Base-by-base conservation (phyloP, 2,797 vertebrate genomes). In the Poecilia gillii region DNA sequence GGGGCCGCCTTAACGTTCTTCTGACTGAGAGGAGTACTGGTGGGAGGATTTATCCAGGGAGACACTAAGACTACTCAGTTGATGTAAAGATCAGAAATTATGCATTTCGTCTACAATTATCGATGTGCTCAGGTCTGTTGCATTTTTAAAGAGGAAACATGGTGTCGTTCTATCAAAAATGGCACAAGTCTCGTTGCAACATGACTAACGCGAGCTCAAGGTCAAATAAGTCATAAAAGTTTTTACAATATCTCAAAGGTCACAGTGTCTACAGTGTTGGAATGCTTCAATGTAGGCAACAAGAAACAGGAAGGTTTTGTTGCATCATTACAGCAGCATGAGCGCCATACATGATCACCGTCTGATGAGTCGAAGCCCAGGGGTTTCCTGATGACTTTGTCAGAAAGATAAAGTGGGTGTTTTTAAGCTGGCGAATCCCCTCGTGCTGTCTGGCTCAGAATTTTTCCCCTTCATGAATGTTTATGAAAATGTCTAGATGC, bases 1-100 rank as follows among this genome's bases (percentile, higher is more conserved):
- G 90, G 89, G 90, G 85, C 81, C 36, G 77, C 82, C 76, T 85
- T 89, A 91, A 93, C 91, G 87, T 83, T 90, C 90, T 89, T 94
- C 87, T 89, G 88, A 92, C 83, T 82, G 81, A 91, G 90, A 83
- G 85, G 74, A 79, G 78, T 75, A 84, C 84, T 70, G 80, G 85
- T 89, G 84, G 89, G 88, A 91, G 88, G 75, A 57, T 76, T 62
- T 89, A 79, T 92, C 85, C 83, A 86, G 43, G 23, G 87, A 89
- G 83, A 91, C 79, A 51, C 20, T 74, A 49, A 77, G 70, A 77
- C 72, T 83, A 81, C 80, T 90, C 79, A 77, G 83, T 87, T 80
- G 70, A 81, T 82, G 74, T 81, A 81, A 75, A 88, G 73, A 80
- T 74, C 41, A 72, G 25, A 79, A 73, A 57, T 68, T 39, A 12